Evolutionary conservation across 2,888 invertebrate genomes (phyloP).

Genomic region (Tetramorium bicarinatum): DNA sequence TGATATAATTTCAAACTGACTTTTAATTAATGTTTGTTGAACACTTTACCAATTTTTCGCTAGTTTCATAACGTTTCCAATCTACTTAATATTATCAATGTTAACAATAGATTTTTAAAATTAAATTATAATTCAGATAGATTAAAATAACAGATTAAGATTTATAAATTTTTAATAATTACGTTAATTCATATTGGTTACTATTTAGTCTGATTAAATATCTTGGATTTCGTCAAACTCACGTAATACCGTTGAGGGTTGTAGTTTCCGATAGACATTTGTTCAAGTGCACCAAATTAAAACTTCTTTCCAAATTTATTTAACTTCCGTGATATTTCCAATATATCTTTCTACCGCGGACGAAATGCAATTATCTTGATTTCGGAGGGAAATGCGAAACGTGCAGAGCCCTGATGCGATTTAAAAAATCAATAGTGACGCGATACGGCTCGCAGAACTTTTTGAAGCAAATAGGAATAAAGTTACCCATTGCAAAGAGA

Average conservation of each 20-base stretch:
- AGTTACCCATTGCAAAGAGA: slow-evolving; percentile 12
- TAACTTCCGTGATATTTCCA: slow-evolving; percentile 27
- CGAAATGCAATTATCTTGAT: slow-evolving; percentile 26
- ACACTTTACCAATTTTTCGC: neutral
- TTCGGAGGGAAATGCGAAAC: slow-evolving; percentile 1
- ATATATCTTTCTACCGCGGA: slow-evolving; percentile 22
- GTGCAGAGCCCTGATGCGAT: neutral
- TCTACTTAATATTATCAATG: neutral
- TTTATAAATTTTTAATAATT: neutral
- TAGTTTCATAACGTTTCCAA: neutral
- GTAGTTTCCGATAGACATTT: slow-evolving; percentile 8
- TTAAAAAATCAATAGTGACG: slow-evolving; percentile 32
- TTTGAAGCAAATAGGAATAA: slow-evolving; percentile 3
- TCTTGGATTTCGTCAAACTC: slow-evolving; percentile 3
- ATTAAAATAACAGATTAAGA: neutral
- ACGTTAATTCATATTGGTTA: neutral
- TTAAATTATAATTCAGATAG: neutral
- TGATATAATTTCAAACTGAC: slow-evolving; percentile 5
- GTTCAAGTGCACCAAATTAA: neutral
- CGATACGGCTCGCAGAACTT: slow-evolving; percentile 15
- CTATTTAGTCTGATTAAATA: neutral
- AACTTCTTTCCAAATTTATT: slow-evolving; percentile 20
- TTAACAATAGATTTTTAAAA: neutral
- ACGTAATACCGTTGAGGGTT: neutral
- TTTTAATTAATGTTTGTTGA: slow-evolving; percentile 33